phyloP scores from a whole-genome alignment of 2,797 vertebrate species.

The Centropyge bicolor region DNA sequence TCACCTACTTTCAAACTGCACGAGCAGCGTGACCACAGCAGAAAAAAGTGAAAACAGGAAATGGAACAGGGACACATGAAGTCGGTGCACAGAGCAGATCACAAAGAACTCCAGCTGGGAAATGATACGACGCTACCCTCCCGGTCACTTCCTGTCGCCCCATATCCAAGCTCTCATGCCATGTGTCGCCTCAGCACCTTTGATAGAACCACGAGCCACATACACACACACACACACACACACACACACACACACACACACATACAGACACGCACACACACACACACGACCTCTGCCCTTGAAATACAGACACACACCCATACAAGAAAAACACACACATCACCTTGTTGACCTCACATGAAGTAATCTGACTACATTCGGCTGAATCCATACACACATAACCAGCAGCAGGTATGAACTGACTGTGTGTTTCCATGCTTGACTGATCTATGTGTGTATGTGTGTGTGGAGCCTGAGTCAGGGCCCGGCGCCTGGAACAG shows the following conservation, averaged over 20 bases:
- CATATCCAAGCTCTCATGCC: conserved; percentile 42
- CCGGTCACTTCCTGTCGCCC: conserved; percentile 69
- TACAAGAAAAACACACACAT: neutral
- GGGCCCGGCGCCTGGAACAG: conserved; percentile 70
- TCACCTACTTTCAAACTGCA: conserved; percentile 1
- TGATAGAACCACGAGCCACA: conserved; percentile 10
- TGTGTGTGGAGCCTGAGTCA: conserved; percentile 36
- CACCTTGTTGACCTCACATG: neutral
- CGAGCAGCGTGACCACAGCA: conserved; percentile 6
- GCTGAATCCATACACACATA: conserved; percentile 15
- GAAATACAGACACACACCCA: conserved; percentile 3
- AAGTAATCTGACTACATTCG: neutral
- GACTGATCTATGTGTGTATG: conserved; percentile 18
- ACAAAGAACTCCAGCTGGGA: conserved; percentile 63
- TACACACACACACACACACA: neutral
- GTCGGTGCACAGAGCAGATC: conserved; percentile 28
- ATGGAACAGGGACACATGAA: conserved; percentile 55
- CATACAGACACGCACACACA: conserved; percentile 12
- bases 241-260: conserved; percentile 7
- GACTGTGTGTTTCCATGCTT: conserved; percentile 11
- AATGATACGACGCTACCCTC: conserved; percentile 58
- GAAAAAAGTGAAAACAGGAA: conserved; percentile 69
- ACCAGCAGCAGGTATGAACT: conserved; percentile 1
- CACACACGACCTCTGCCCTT: neutral
- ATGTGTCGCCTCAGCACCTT: conserved; percentile 53